Evolutionary conservation across 2,797 vertebrate genomes (phyloP), one percentile per base, ranked within the genome.

Genomic region (Dendrocincla fuliginosa): DNA sequence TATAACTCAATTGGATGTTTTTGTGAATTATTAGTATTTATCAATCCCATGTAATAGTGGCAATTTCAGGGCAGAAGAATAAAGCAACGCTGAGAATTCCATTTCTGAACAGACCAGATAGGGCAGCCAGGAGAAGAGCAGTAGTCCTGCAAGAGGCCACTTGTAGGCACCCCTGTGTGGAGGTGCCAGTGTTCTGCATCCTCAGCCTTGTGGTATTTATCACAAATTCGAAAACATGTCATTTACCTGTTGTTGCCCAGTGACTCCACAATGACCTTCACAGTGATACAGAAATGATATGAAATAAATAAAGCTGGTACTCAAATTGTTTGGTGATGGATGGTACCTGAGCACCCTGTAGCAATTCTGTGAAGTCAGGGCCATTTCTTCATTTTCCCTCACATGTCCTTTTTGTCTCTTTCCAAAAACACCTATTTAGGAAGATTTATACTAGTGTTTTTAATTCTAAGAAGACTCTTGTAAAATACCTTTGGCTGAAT

Each of bases 111-210:
- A 63, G 28, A 67, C 33, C 44, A 60, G 8, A 24, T 6, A 22
- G 22, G 39, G 17, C 25, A 79, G 30, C 39, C 3, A 1, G 24
- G 23, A 71, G 47, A 80, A 64, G 41, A 81, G 41, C 10, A 60
- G 25, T 1, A 73, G 41, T 23, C 53, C 68, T 69, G 30, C 3
- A 2, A 50, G 71, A 55, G 10, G 25, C 1, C 13, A 2, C 0
- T n/a, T 27, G 37, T 14, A 55, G 30, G 28, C 47, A 71, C 23
- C 7, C 11, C 1, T 0, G 2, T 19, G 5, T 22, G 44, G 13
- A 47, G 24, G 27, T 25, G 2, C 6, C 4, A 25, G 13, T 39
- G 55, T 24, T 59, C 47, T 63, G 42, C 52, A 22, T 61, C 35
- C 23, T 87, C 46, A 63, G 9, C 20, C 28, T 55, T 17, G 30